These are phyloP conservation scores for Calliopum simillimum DNA, from an alignment of 2,888 invertebrate species.

Conservation along the genomic window DNA sequence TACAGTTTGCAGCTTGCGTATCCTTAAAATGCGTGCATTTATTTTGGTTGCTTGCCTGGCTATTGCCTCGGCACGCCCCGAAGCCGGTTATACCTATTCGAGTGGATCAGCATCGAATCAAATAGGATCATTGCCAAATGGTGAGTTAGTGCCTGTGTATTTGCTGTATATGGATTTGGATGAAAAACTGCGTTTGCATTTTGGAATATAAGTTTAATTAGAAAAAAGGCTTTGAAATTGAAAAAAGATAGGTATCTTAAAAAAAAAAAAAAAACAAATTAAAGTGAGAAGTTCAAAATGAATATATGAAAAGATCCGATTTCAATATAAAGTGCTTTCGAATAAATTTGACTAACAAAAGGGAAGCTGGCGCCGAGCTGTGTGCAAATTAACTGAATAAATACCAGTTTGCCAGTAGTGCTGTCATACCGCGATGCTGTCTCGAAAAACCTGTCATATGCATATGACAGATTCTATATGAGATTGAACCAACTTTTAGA, in stretches of 20 bases:
- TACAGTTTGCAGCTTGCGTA: not conserved
- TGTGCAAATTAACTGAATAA: too few species aligned
- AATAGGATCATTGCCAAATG: constrained; percentile 68
- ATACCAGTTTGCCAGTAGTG: too few species aligned
- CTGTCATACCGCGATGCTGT: too few species aligned
- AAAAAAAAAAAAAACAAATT: not conserved
- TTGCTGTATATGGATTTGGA: not conserved
- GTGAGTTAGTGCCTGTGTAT: constrained; percentile 49
- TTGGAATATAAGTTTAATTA: not conserved
- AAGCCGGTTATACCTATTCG: constrained; percentile 58
- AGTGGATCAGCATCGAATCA: constrained; percentile 62
- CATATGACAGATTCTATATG: too few species aligned
- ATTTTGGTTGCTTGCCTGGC: constrained; percentile 60
- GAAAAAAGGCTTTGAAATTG: not conserved
- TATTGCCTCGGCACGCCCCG: constrained; percentile 59
- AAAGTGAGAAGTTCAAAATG: not conserved
- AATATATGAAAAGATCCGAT: too few species aligned
- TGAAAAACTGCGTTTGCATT: not conserved
- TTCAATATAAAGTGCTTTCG: too few species aligned
- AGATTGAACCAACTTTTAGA: too few species aligned
- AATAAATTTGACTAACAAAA: too few species aligned
- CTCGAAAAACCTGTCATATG: too few species aligned
- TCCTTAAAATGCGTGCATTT: constrained; percentile 58
- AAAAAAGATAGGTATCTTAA: not conserved
- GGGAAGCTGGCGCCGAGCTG: too few species aligned